Base-by-base conservation (phyloP, 2,888 invertebrate genomes). In the Troglohyphantes excavatus region DNA sequence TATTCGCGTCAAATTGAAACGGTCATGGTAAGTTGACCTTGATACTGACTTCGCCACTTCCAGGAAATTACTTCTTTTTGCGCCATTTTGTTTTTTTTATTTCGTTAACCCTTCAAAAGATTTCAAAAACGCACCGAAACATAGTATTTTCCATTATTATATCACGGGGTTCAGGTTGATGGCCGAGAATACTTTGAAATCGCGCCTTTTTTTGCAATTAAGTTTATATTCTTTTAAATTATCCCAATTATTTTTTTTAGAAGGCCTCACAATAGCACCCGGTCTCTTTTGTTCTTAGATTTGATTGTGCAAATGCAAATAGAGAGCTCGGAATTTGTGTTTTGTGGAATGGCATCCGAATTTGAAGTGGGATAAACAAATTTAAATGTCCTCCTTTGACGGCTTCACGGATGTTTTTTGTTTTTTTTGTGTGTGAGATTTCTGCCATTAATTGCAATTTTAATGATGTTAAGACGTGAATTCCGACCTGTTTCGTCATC, bases 21-120 rank as follows among this genome's bases (percentile, higher is more conserved):
- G 61, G 82, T 83, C 82, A 72, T 83, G 82, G 61, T 81, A 27
- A 72, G 33, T 23, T 29, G 43, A 61, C 43, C 39, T 39, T 43
- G 53, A 53, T 6, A n/a, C 39, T 19, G 21, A 39, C 63, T n/a
- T n/a, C n/a, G 23, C 63, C 9, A 3, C 9, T 13, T 59, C 53
- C 19, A 39, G 82, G 82, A 83, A 83, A 83, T 81, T 72, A 33
- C 53, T 21, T 17, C n/a, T 21, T 53, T 73, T n/a, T 67, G 17
- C 27, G 39, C 39, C 39, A 39, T n/a, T 53, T 53, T 53, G 9
- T 17, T 46, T 17, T 53, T 17, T 53, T 17, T 53, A 13, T n/a
- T 1, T n/a, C n/a, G 17, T 53, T 53, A 53, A 13, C 17, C n/a
- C 0, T 17, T 53, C 17, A 1, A 53, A 33, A 53, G 53, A 53